Evolutionary conservation across 2,888 invertebrate species (phyloP), one percentile per base, ranked within the genome.

Genomic region (Cylloceria caligata): DNA sequence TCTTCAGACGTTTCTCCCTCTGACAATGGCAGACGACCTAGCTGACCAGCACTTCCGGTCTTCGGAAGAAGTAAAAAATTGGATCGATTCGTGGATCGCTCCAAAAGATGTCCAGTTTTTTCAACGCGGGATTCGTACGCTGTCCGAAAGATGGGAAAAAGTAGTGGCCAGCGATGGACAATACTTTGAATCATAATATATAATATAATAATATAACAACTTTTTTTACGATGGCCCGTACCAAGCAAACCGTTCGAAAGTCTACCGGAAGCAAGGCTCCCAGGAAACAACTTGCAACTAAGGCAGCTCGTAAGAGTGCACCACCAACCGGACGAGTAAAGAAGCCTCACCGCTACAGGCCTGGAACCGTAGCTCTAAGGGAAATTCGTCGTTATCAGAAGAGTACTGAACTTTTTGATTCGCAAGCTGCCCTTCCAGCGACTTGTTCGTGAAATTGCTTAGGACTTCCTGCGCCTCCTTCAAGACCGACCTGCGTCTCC

Each of bases 311-410:
- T 11, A 52, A 52, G 52, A 52, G 52, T 11, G 52, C 52, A 7
- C 52, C 52, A 7, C 24, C 52, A 1, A 52, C 52, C 52, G 52
- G 52, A 52, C 24, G 52, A 52, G 52, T 52, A 21, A 52, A 52
- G 52, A 52, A 52, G 11, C 52, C 52, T 7, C 52, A 52, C 24
- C 52, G 52, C 24, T 52, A 24, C 52, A 52, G 24, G 52, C 52
- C 52, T 9, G 52, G 52, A 52, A 52, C 52, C 3, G 52, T 52
- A 2, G 52, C 52, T 21, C 52, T 52, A 9, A 21, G 52, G 11
- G 52, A 52, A 52, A 52, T 52, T 52, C 52, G 52, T 52, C 52
- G 52, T 52, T 52, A 52, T 24, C 52, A 52, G 24, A 52, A 52
- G 52, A 52, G 52, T 24, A 52, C 52, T 21, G 52, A 52, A 3